Percentiles rank a stretch among this genome's conserved stretches.
Conservation (phyloP, 2,113 vertebrate genomes). For the Eulemur macaco region DNA sequence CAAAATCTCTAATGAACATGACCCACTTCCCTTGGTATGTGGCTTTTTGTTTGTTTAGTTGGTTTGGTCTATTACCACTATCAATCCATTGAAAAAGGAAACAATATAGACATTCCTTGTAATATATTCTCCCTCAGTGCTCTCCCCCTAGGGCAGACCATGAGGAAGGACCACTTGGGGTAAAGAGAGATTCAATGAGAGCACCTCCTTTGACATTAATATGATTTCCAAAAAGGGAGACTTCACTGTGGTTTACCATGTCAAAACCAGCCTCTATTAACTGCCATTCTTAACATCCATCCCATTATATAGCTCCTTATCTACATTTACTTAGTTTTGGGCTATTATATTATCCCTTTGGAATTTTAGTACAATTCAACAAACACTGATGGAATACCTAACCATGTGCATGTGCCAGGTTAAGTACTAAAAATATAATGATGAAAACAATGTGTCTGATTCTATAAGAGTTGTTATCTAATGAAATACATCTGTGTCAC, state of each 20-base stretch:
- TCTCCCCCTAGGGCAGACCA: neutral
- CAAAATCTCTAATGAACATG: neutral
- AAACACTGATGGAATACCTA: neutral
- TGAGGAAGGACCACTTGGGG: neutral
- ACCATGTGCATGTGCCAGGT: neutral
- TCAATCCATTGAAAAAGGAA: neutral
- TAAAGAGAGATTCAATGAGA: neutral
- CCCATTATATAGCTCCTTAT: neutral
- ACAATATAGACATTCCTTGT: neutral
- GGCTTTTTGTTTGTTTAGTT: neutral
- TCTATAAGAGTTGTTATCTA: neutral
- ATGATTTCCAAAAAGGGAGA: neutral
- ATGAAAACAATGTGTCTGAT: neutral
- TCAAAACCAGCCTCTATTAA: neutral
- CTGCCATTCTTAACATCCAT: neutral
- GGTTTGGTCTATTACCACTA: neutral
- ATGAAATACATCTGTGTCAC: neutral
- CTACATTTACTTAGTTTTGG: neutral
- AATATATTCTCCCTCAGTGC: neutral
- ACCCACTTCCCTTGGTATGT: neutral
- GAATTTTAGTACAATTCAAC: neutral
- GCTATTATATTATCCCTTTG: neutral
- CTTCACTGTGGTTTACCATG: neutral
- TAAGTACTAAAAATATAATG: neutral
- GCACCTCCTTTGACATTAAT: neutral